Percentiles rank a stretch among this genome's conserved stretches.
Evolutionary conservation across 1,140 invertebrate genomes (phyloP).

Genomic region (Nasonia vitripennis): DNA sequence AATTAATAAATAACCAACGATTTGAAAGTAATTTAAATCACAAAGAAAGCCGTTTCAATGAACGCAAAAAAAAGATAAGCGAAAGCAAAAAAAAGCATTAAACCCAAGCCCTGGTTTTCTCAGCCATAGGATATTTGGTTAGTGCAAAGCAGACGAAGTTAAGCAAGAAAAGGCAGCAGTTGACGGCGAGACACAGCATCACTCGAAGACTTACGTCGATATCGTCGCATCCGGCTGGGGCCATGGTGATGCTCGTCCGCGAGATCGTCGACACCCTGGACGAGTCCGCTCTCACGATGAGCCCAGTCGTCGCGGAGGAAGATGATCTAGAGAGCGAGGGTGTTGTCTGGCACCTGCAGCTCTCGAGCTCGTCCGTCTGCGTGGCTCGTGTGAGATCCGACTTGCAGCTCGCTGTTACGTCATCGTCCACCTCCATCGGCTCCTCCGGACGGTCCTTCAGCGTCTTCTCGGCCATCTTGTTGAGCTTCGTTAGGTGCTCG

Average conservation of each 20-base stretch:
- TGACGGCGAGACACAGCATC: not conserved
- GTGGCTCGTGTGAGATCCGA: not conserved
- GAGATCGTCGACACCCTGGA: conserved; percentile 20
- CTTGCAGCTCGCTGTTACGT: not conserved
- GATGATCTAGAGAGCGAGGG: not conserved
- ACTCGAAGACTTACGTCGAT: conserved; percentile 37
- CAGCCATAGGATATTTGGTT: too few relatives aligned
- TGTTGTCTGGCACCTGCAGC: not conserved
- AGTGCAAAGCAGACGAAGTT: conserved; percentile 6
- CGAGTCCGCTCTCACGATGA: not conserved
- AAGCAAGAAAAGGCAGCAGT: not conserved
- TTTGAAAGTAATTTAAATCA: not conserved
- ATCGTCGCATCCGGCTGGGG: not conserved
- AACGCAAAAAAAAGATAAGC: not conserved
- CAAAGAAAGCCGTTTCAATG: not conserved
- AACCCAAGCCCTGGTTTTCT: not conserved
- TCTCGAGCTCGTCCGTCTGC: conserved; percentile 12
- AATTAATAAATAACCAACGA: not conserved
- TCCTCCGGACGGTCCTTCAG: not conserved
- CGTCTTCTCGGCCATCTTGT: not conserved
- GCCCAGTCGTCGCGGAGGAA: not conserved
- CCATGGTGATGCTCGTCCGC: not conserved
- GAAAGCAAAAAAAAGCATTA: not conserved
- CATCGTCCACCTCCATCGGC: not conserved
- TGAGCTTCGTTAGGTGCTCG: conserved; percentile 35